These are phyloP conservation scores for Vanessa cardui DNA, from an alignment of 2,888 invertebrate genomes.

Conservation along the genomic window DNA sequence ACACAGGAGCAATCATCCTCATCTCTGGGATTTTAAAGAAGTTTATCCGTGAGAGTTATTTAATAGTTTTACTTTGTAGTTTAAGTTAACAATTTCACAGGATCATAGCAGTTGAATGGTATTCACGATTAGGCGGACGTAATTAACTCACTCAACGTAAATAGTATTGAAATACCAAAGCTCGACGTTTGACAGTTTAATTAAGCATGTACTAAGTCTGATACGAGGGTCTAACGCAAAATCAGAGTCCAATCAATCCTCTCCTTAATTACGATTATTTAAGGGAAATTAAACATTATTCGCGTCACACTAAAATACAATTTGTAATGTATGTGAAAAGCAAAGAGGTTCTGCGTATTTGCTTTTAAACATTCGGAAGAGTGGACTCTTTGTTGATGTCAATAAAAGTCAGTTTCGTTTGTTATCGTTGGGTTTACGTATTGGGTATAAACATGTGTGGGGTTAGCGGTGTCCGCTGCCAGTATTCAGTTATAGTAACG, in stretches of 20 bases:
- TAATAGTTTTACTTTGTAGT: too few relatives aligned
- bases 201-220: slow-evolving; percentile 56
- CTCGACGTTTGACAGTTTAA: slow-evolving; percentile 58
- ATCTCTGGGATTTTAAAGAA: too few relatives aligned
- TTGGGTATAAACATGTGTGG: slow-evolving; percentile 43
- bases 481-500: slow-evolving; percentile 51
- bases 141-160: slow-evolving; percentile 43
- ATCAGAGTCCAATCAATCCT: slow-evolving; percentile 54
- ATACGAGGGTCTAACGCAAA: slow-evolving; percentile 54
- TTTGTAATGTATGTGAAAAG: slow-evolving; percentile 23
- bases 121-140: slow-evolving; percentile 11
- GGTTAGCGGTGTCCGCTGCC: slow-evolving; percentile 49
- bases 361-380: slow-evolving; percentile 13
- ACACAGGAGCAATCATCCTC: too few relatives aligned
- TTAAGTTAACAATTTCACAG: neutral
- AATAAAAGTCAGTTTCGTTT: slow-evolving; percentile 33
- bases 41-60: too few relatives aligned
- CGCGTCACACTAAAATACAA: slow-evolving; percentile 8
- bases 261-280: slow-evolving; percentile 37
- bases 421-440: slow-evolving; percentile 28
- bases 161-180: slow-evolving; percentile 44
- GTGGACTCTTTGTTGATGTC: slow-evolving; percentile 16
- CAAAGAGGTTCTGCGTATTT: slow-evolving; percentile 21
- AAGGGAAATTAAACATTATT: slow-evolving; percentile 30
- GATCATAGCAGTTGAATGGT: neutral